Base-by-base conservation (phyloP, 1,140 invertebrate species). In the Heterodera schachtii region DNA sequence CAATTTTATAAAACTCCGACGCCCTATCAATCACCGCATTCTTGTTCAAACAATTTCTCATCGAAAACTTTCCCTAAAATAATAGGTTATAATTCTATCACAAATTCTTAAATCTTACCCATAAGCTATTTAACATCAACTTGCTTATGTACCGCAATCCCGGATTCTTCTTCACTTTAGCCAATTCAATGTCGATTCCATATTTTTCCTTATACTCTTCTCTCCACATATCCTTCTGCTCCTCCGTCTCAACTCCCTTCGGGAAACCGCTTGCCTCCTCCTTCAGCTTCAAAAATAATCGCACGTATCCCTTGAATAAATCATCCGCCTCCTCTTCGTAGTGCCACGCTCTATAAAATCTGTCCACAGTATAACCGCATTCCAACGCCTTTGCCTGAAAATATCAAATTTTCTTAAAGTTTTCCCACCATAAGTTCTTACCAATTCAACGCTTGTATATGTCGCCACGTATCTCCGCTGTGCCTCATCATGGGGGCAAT, bases 121-220 rank as follows among this genome's bases (percentile, higher is more conserved):
- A 60, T 60, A 60, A 60, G 19, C 57, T 60, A 60, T 60, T 60
- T 16, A 60, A 5, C 57, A 60, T 60, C 57, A 60, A 21, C 69
- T 71, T 71, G 3, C 31, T 43, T 5, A 71, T 71, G 21, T 71
- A 71, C 31, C 69, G 69, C 69, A 71, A 21, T 4, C 69, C 69
- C 69, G 69, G 19, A 71, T 71, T 71, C 69, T 71, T 71, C 21
- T 71, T 11, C 69, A 71, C 44, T 31, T 7, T 71, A 11, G 21
- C 31, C 31, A 46, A 41, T 31, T 3, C 21, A 0, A 71, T 11
- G 7, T 71, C 31, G 11, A 71, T 46, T 0, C 44, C 44, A 46
- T 71, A 71, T 1, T 7, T 46, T 43, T 46, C 44, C 44, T 71
- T 71, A 46, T 71, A 71, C 11, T 46, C 31, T 46, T 71, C 21